Evolutionary conservation across 2,888 invertebrate genomes (phyloP).

Genomic region (Epirrita christyi): DNA sequence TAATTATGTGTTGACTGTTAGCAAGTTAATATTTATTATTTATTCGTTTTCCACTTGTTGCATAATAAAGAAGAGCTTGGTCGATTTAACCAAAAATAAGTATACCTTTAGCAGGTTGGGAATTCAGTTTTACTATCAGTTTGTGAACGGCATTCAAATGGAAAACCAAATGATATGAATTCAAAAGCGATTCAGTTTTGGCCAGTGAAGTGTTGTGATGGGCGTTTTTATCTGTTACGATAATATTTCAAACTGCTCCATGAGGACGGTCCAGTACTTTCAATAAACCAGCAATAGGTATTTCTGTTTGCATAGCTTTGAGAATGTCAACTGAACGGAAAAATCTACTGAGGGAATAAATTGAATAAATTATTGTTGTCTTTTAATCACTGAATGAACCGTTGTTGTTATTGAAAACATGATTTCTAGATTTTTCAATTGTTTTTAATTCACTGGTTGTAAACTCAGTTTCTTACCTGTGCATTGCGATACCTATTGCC

Average conservation of each 20-base stretch:
- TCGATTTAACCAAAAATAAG: background rate
- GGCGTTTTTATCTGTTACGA: constrained; percentile 6
- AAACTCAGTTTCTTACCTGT: too few species aligned
- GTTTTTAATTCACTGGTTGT: too few species aligned
- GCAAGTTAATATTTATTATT: constrained; percentile 2
- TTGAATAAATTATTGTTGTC: too few species aligned
- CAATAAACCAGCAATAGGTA: background rate
- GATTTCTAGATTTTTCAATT: too few species aligned
- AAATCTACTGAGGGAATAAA: too few species aligned
- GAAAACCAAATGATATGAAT: constrained; percentile 21
- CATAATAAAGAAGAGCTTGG: background rate
- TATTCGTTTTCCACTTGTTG: background rate
- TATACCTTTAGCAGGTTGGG: background rate
- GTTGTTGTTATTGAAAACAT: too few species aligned
- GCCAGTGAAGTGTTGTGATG: constrained; percentile 13
- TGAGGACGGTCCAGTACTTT: background rate
- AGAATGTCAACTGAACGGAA: too few species aligned
- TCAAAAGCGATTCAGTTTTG: constrained; percentile 19
- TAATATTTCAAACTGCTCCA: constrained; percentile 9
- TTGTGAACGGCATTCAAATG: constrained; percentile 14
- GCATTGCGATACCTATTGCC: too few species aligned
- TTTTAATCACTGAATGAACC: too few species aligned
- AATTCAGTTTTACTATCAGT: constrained; percentile 16
- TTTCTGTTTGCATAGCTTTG: background rate
- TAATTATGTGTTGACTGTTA: background rate